Conservation (phyloP, 2,113 vertebrate species). For the Alosa alosa region DNA sequence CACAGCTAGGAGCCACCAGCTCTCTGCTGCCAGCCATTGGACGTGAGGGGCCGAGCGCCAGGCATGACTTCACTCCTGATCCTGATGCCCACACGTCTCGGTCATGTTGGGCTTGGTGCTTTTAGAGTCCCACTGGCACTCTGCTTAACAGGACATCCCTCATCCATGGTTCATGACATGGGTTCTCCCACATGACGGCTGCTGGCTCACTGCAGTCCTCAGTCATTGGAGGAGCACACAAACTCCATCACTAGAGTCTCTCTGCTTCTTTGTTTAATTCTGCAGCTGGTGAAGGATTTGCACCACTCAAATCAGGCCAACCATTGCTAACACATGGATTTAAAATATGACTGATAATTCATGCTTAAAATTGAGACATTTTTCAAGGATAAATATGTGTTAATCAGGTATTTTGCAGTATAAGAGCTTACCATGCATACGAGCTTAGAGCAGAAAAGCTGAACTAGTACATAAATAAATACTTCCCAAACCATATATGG, state of each 20-base stretch:
- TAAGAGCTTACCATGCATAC: neutral
- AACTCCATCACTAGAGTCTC: neutral
- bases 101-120: slow-evolving; percentile 11
- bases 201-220: neutral
- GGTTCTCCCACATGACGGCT: neutral
- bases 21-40: neutral
- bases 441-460: neutral
- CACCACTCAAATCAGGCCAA: neutral
- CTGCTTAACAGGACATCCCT: neutral
- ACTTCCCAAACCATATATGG: neutral
- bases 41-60: neutral
- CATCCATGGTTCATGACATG: neutral
- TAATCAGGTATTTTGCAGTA: neutral
- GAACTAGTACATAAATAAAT: neutral
- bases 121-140: neutral
- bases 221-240: neutral
- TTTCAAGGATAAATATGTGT: neutral
- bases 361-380: neutral
- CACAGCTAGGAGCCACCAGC: neutral
- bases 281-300: neutral
- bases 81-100: slow-evolving; percentile 1
- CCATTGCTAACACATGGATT: neutral
- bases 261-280: neutral
- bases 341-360: neutral
- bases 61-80: slow-evolving; percentile 1